phyloP scores from a whole-genome alignment of 1,140 invertebrate species.

The Ceratina japonica region DNA sequence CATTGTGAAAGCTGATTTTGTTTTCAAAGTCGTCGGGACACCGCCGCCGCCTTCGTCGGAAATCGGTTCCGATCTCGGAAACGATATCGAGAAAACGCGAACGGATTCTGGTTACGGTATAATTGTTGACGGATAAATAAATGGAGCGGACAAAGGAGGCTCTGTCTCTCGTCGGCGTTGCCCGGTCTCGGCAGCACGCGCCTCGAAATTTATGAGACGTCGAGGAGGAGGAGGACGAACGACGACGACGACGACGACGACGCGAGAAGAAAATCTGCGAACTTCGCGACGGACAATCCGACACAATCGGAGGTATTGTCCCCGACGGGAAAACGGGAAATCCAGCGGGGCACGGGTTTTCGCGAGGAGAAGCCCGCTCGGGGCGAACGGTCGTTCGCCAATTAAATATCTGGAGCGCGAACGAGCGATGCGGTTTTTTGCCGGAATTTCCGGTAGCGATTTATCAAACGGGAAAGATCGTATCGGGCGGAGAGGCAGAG shows the following conservation, averaged over 20 bases:
- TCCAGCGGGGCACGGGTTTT: neutral
- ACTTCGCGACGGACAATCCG: neutral
- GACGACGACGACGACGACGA: neutral
- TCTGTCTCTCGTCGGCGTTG: conserved; percentile 68
- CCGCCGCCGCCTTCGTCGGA: no score
- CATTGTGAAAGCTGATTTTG: conserved; percentile 97
- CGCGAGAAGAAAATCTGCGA: neutral
- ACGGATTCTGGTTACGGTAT: conserved; percentile 60
- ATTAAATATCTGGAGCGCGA: conserved; percentile 76
- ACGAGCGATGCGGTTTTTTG: conserved; percentile 71
- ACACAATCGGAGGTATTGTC: conserved; percentile 3
- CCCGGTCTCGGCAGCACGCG: conserved; percentile 67
- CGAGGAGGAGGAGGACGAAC: neutral
- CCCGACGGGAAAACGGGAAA: neutral
- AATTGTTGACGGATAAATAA: conserved; percentile 79
- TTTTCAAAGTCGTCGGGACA: conserved; percentile 78
- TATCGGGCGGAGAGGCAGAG: conserved; percentile 67
- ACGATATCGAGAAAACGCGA: neutral
- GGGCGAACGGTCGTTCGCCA: conserved; percentile 55
- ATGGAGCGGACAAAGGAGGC: conserved; percentile 72
- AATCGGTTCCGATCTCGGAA: neutral
- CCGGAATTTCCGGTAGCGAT: conserved; percentile 77
- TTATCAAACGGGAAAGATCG: conserved; percentile 78
- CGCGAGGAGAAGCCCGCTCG: neutral
- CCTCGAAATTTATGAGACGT: conserved; percentile 43